Percentiles rank a stretch among this genome's conserved stretches.
Conservation (phyloP, 2,888 invertebrate species). For the Ischnus inquisitorius region DNA sequence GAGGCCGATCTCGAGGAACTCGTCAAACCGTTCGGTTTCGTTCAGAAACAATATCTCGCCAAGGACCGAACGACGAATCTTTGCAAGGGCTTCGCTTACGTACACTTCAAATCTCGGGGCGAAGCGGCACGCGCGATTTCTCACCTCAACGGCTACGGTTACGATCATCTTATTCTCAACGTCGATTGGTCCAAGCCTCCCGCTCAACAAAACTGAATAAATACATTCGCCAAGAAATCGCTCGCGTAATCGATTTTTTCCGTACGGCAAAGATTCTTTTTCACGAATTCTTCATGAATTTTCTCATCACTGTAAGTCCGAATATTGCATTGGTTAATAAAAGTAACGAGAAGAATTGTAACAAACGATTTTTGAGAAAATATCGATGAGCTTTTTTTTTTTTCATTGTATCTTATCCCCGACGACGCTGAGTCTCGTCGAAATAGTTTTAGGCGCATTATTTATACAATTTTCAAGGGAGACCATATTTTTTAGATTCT, state of each 20-base stretch:
- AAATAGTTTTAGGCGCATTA: too few relatives aligned
- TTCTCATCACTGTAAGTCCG: conserved; percentile 29
- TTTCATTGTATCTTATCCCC: too few relatives aligned
- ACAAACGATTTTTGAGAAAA: not conserved
- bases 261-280: not conserved
- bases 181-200: conserved; percentile 99
- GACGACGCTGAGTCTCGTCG: too few relatives aligned
- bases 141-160: conserved; percentile 96
- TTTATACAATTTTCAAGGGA: too few relatives aligned
- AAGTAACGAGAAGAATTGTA: conserved; percentile 20
- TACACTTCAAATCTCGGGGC: conserved; percentile 96
- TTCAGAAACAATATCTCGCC: conserved; percentile 97
- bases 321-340: conserved; percentile 47
- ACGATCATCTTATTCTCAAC: conserved; percentile 98
- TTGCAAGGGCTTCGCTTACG: conserved; percentile 99
- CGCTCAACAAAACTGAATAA: conserved; percentile 79
- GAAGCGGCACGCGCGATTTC: conserved; percentile 97
- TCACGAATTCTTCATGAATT: conserved; percentile 14
- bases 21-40: conserved; percentile 96
- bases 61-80: conserved; percentile 95
- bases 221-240: not conserved
- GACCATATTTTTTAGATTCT: too few relatives aligned
- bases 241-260: conserved; percentile 3
- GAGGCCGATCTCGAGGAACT: conserved; percentile 98
- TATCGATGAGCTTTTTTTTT: too few relatives aligned